Percentiles rank a stretch among this genome's conserved stretches.
These are phyloP conservation scores for Parnassius smintheus DNA, from an alignment of 2,888 invertebrate genomes.

Conservation along the genomic window DNA sequence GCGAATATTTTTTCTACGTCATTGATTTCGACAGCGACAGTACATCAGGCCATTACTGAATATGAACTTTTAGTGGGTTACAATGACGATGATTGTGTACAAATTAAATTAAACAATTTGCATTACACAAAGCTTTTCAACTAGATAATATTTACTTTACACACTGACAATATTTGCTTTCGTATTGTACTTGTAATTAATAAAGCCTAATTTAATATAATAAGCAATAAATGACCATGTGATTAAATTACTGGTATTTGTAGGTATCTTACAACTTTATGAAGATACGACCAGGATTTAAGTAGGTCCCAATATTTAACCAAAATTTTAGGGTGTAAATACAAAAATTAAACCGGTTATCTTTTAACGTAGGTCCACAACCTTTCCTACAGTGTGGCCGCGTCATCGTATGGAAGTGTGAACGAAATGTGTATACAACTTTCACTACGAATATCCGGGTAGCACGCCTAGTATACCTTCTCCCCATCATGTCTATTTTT, in stretches of 20 bases:
- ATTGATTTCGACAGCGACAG: no score
- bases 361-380: constrained; percentile 8
- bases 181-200: background rate
- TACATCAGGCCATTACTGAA: no score
- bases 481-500: background rate
- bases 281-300: background rate
- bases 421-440: constrained; percentile 24
- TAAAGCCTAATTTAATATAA: no score
- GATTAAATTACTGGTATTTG: background rate
- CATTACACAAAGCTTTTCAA: no score
- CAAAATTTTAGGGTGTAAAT: constrained; percentile 20
- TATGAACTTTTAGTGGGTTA: no score
- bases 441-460: constrained; percentile 22
- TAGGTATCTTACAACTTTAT: background rate
- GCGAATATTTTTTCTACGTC: no score
- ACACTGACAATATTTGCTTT: no score
- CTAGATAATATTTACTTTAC: no score
- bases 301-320: constrained; percentile 14
- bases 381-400: constrained; percentile 6
- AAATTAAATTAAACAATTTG: no score
- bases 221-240: no score
- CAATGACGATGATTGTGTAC: no score
- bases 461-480: background rate
- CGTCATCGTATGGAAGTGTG: constrained; percentile 13
- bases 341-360: constrained; percentile 14